Evolutionary conservation across 2,113 vertebrate genomes (phyloP).

Genomic region (Sciurus niger): DNA sequence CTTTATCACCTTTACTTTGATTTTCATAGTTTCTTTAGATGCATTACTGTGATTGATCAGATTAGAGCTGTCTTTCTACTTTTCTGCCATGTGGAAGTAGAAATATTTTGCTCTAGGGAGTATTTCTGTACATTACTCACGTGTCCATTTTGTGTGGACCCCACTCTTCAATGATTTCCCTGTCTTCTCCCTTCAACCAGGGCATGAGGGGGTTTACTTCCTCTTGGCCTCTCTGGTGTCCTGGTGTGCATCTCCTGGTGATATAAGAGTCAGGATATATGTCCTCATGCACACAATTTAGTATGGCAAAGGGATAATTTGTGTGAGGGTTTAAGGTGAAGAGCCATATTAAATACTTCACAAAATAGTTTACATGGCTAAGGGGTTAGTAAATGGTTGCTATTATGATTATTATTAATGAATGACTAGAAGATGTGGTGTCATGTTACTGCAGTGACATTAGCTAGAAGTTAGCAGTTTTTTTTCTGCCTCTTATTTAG

Average conservation of each 20-base stretch:
- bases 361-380: not conserved
- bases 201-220: not conserved
- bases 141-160: not conserved
- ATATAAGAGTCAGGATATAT: not conserved
- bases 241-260: not conserved
- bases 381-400: not conserved
- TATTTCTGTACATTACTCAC: not conserved
- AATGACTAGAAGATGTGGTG: not conserved
- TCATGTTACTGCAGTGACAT: not conserved
- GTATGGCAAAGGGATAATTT: not conserved
- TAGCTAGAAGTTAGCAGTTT: not conserved
- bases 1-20: not conserved
- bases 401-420: not conserved
- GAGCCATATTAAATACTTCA: not conserved
- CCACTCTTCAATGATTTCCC: not conserved
- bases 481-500: not conserved
- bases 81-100: not conserved
- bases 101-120: not conserved
- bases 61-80: not conserved
- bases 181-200: not conserved
- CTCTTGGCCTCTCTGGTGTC: not conserved
- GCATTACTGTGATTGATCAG: not conserved
- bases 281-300: not conserved
- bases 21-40: not conserved
- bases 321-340: not conserved